These are phyloP conservation scores for Madoqua kirkii DNA, from an alignment of 2,113 vertebrate genomes.

Conservation along the genomic window DNA sequence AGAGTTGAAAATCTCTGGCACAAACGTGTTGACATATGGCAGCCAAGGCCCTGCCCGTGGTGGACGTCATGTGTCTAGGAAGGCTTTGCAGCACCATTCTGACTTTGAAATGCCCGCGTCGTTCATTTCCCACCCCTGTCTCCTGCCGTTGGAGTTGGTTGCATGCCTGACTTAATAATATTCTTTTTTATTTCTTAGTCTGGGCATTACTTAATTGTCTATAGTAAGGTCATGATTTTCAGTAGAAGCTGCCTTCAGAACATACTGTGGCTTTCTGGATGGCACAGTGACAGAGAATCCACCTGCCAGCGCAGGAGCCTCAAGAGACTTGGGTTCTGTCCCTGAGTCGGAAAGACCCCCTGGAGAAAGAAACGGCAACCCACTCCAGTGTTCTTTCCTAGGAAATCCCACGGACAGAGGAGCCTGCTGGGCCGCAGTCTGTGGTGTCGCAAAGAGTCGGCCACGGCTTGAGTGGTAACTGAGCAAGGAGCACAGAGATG, in stretches of 20 bases:
- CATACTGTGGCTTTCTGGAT: background rate
- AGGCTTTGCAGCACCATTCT: background rate
- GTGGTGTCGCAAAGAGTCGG: background rate
- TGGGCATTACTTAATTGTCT: background rate
- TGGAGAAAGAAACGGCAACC: background rate
- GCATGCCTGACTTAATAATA: background rate
- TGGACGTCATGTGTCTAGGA: background rate
- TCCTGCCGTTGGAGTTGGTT: background rate
- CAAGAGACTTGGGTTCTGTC: background rate
- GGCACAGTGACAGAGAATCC: background rate
- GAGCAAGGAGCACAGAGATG: background rate
- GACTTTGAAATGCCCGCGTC: background rate
- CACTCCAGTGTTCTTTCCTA: background rate
- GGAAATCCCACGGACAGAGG: background rate
- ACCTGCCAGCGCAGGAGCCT: background rate
- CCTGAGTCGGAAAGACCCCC: background rate
- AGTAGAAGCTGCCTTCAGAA: background rate
- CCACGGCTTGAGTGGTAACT: background rate
- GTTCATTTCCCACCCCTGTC: background rate
- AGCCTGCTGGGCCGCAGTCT: background rate
- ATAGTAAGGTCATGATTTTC: background rate
- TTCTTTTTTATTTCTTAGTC: background rate
- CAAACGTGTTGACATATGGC: background rate
- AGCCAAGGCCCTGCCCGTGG: background rate
- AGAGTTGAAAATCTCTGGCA: background rate